Base-by-base conservation (phyloP, 1,140 invertebrate genomes). In the Propsilocerus akamusi region DNA sequence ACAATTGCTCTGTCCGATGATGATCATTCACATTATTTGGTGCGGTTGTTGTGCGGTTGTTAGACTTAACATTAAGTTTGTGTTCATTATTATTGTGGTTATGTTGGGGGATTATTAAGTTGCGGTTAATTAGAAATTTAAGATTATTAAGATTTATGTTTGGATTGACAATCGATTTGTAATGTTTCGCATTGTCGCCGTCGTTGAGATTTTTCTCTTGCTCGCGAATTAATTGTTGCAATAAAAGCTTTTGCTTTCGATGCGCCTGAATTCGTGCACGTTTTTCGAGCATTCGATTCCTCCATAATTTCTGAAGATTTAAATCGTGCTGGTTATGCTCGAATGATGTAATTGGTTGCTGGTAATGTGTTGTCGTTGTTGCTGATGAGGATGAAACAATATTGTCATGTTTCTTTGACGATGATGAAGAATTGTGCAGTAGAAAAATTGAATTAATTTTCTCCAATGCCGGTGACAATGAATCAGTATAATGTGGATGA, bases 1-100 rank as follows among this genome's bases (percentile, higher is more conserved):
- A 50, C 14, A 48, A 51, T 34, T 48, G 54, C 53, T 53, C 53
- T 52, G 53, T 53, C 58, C 56, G 49, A 56, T 56, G 58, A 8
- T 41, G n/a, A 41, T 47, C 10, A 26, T 47, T 4, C 24, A 25
- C 25, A 14, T 11, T 23, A 26, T 14, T 17, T 17, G 12, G 25
- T 26, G 47, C 47, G 26, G 25, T 48, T 12, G 47, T 25, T 48
- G 25, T 26, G 8, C 6, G 11, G 20, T 26, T 26, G 12, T 22
- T 47, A 11, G 11, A 25, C 5, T 47, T 34, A 4, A n/a, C 20
- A 34, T 34, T 34, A 17, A n/a, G n/a, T n/a, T n/a, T n/a, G n/a
- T n/a, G n/a, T n/a, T n/a, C n/a, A n/a, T n/a, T n/a, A n/a, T n/a
- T 37, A 37, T 37, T 11, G 3, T 41, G 17, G 22, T 41, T 41